Evolutionary conservation across 2,797 vertebrate species (phyloP).

Genomic region (Bradypodion ventrale): DNA sequence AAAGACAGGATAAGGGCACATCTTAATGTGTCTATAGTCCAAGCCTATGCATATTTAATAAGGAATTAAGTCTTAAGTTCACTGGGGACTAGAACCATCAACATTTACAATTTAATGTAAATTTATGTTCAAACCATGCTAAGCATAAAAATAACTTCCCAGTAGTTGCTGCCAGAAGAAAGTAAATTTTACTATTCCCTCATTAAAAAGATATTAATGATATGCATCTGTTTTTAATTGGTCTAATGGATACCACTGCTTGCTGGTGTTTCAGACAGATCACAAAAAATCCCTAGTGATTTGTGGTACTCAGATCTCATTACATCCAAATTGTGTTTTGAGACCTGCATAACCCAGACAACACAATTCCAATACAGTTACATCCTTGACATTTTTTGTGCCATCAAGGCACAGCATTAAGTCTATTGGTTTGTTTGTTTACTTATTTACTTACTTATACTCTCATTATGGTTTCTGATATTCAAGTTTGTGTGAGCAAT

Average conservation of each 20-base stretch:
- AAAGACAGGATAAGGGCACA: neutral
- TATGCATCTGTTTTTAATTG: neutral
- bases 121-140: neutral
- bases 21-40: neutral
- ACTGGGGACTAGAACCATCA: neutral
- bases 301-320: neutral
- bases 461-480: slow-evolving; percentile 67
- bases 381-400: slow-evolving; percentile 9
- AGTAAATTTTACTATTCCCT: neutral
- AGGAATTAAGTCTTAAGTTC: neutral
- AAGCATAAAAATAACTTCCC: neutral
- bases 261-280: neutral
- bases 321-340: neutral
- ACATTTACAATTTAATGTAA: neutral
- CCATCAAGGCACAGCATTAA: neutral
- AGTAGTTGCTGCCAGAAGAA: neutral
- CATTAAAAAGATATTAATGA: neutral
- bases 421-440: neutral
- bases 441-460: neutral
- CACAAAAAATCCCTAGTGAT: neutral
- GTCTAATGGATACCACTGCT: slow-evolving; percentile 12
- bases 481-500: slow-evolving; percentile 73
- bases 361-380: neutral
- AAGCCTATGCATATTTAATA: neutral
- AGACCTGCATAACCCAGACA: slow-evolving; percentile 3